Base-by-base conservation (phyloP, 1,140 invertebrate species). In the Drosophila saltans region DNA sequence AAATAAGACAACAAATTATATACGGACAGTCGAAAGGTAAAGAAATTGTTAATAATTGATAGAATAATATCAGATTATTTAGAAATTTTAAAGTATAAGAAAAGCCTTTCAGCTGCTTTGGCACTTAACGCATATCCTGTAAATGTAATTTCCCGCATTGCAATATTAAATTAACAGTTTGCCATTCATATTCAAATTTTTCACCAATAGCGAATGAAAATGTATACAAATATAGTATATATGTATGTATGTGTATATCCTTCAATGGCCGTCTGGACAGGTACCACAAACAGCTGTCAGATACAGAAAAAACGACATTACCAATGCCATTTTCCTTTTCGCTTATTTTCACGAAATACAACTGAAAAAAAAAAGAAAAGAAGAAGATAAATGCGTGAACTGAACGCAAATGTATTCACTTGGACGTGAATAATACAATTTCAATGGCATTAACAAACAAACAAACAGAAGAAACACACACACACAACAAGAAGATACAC, bases 401-500 rank as follows among this genome's bases (percentile, higher is more conserved):
- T 64, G 59, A 61, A 86, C 88, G 85, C 84, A 80, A 88, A 88
- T 89, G 66, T 78, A 73, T 67, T 84, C 78, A 80, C 74, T 72
- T 84, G 60, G 84, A 83, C 81, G 85, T 75, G 82, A 89, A 90
- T 88, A 88, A 84, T 89, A 84, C 78, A 90, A 89, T 88, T 88
- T 84, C 71, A 80, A 88, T 88, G 84, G 74, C 84, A 88, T 88
- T 88, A 74, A 78, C 70, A 74, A 69, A 75, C 69, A 72, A 71
- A 26, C 21, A 52, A 24, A 45, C n/a, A 45, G 16, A 45, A 21
- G 8, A 48, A 24, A 48, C n/a, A 16, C 45, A 16, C 16, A 52
- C 21, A 52, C 3, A 52, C 33, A 36, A 36, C 33, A 36, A 36
- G 33, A 6, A 36, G 6, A 36, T 36, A 36, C 21, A 88, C 77